Base-by-base conservation (phyloP, 2,888 invertebrate species). In the Leptothorax acervorum region DNA sequence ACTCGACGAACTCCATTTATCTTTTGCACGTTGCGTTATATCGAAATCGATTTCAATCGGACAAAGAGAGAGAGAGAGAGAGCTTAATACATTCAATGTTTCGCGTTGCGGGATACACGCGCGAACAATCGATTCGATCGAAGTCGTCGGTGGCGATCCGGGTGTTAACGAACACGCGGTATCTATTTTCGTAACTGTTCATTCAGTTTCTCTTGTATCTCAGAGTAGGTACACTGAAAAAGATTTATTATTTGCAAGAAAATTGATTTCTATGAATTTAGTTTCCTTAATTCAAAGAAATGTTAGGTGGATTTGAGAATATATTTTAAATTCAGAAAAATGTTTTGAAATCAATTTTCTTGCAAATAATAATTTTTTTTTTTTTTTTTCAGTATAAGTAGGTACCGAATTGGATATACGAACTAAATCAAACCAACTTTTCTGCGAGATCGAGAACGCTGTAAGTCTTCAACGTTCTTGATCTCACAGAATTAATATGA, bases 1-100 rank as follows among this genome's bases (percentile, higher is more conserved):
- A 63, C 82, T 83, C 68, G 81, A 81, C 53, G 35, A 85, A 88
- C 85, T 87, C 85, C 83, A 83, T 84, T 84, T 74, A 86, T 63
- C 75, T 85, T 84, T 86, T 76, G 83, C 84, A 66, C 70, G 63
- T 68, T 42, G n/a, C 71, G 71, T 62, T 79, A 23, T 53, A 45
- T 70, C 62, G 55, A 60, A 35, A 28, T 57, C 55, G 35, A 66
- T 79, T 45, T 62, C 39, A 63, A 68, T 57, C 31, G 45, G 42
- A n/a, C 39, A 28, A 18, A 76, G 8, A 39, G 18, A 39, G n/a
- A 57, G 62, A 62, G 18, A 70, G 35, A 70, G 11, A 51, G 31
- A 70, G 71, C 9, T 42, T 55, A 23, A 23, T 23, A 23, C 53
- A 57, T 65, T 53, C 28, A 11, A 2, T 53, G 31, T 66, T 63